phyloP scores from a whole-genome alignment of 2,888 invertebrate species.

The Macaria notata region DNA sequence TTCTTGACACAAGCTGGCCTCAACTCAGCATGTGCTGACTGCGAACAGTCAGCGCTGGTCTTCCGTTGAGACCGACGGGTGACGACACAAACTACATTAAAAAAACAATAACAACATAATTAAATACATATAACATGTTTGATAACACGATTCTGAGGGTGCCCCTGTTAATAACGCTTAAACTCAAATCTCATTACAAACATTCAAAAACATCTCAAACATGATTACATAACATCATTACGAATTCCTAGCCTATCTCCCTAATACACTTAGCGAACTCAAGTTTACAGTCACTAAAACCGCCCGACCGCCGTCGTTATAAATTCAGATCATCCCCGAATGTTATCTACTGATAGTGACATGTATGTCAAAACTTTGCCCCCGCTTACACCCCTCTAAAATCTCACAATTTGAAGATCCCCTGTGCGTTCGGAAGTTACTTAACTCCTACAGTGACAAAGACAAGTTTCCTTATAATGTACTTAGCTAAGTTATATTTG shows the following conservation, averaged over 20 bases:
- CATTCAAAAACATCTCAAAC: too few species aligned
- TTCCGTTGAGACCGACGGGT: too few species aligned
- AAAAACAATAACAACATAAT: too few species aligned
- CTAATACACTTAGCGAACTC: constrained; percentile 13
- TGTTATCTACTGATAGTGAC: constrained; percentile 77
- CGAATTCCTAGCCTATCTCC: neutral
- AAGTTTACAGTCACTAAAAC: constrained; percentile 16
- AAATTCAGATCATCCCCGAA: constrained; percentile 62
- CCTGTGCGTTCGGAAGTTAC: constrained; percentile 73
- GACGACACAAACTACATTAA: too few species aligned
- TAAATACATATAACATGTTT: too few species aligned
- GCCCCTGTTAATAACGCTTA: too few species aligned
- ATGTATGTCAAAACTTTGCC: constrained; percentile 69
- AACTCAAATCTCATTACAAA: too few species aligned
- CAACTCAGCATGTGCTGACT: too few species aligned
- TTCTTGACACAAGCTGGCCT: too few species aligned
- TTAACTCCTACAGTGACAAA: constrained; percentile 53
- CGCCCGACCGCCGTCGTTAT: constrained; percentile 44
- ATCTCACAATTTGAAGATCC: constrained; percentile 61
- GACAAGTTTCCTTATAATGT: constrained; percentile 49
- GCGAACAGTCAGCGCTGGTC: too few species aligned
- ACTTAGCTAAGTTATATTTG: constrained; percentile 27
- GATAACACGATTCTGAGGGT: too few species aligned
- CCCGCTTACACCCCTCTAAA: constrained; percentile 55
- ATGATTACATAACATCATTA: too few species aligned